A percentile compares a stretch with the other conserved stretches of the same genome.
Conservation (phyloP, 2,888 invertebrate species). For the Amblyjoppa proteus region DNA sequence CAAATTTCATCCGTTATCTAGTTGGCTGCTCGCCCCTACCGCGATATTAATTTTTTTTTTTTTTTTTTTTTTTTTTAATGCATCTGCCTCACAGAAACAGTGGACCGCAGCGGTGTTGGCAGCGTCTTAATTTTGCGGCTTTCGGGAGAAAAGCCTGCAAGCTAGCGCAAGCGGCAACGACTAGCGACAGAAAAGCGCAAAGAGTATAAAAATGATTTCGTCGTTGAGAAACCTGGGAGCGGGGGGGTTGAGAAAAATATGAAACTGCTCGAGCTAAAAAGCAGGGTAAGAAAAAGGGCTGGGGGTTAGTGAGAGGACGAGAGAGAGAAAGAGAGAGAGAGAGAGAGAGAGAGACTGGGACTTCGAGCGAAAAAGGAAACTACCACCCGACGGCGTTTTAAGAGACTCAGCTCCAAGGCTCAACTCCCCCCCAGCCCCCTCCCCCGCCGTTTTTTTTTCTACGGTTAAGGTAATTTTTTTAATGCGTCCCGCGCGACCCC, state of each 20-base stretch:
- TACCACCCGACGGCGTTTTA: slow-evolving; percentile 49
- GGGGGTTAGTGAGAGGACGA: slow-evolving; percentile 19
- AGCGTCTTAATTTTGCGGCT: slow-evolving; percentile 72
- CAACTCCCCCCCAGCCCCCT: slow-evolving; percentile 22
- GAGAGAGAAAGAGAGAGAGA: background rate
- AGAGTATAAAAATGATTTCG: slow-evolving; percentile 66
- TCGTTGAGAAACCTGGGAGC: slow-evolving; percentile 27
- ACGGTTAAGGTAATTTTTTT: slow-evolving; percentile 69
- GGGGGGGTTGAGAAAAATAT: slow-evolving; percentile 46
- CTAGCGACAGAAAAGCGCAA: slow-evolving; percentile 53
- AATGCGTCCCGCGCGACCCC: slow-evolving; percentile 56
- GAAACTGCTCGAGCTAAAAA: slow-evolving; percentile 41
- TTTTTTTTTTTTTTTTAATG: slow-evolving; percentile 71
- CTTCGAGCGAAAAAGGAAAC: slow-evolving; percentile 55
- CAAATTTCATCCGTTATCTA: slow-evolving; percentile 77
- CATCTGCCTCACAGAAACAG: slow-evolving; percentile 43
- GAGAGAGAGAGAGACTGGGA: background rate
- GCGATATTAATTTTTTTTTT: slow-evolving; percentile 74
- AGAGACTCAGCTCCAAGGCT: slow-evolving; percentile 52
- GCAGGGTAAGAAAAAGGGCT: slow-evolving; percentile 35
- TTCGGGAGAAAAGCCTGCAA: slow-evolving; percentile 46
- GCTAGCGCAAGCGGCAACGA: slow-evolving; percentile 18
- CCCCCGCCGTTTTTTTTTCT: background rate
- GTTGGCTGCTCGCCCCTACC: slow-evolving; percentile 68
- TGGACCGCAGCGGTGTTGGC: slow-evolving; percentile 14